Evolutionary conservation across 2,888 invertebrate genomes (phyloP).

Genomic region (Meloe dianella): DNA sequence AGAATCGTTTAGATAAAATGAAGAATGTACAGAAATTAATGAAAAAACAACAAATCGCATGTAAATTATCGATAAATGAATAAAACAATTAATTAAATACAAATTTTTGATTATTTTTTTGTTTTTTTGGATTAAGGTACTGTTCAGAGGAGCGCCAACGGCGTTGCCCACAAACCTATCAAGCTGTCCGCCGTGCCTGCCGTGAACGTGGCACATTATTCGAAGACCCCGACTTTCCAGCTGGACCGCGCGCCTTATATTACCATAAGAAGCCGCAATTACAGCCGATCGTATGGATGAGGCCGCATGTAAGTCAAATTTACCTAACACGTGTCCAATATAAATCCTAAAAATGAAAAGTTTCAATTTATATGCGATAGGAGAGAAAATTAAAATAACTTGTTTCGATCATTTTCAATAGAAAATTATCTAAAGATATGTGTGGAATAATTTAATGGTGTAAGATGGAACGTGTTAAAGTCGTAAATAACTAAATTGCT

Average conservation of each 20-base stretch:
- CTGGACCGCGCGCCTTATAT: slow-evolving; percentile 63
- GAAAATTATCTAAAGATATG: neutral
- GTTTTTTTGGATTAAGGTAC: slow-evolving; percentile 56
- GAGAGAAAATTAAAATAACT: neutral
- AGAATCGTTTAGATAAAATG: neutral
- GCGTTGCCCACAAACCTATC: slow-evolving; percentile 57
- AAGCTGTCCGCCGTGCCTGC: slow-evolving; percentile 62
- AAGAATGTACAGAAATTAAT: neutral
- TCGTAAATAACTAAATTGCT: slow-evolving; percentile 2
- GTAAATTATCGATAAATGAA: neutral
- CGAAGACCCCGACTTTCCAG: slow-evolving; percentile 69
- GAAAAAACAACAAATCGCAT: neutral
- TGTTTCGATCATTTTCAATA: slow-evolving; percentile 6
- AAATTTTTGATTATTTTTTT: slow-evolving; percentile 4
- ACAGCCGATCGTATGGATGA: slow-evolving; percentile 68
- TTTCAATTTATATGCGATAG: neutral
- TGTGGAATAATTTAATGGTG: slow-evolving; percentile 27
- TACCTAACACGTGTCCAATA: neutral
- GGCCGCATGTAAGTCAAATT: slow-evolving; percentile 68
- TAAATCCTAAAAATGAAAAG: neutral
- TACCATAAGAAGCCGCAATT: slow-evolving; percentile 65
- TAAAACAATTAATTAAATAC: neutral
- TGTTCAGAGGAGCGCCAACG: slow-evolving; percentile 62
- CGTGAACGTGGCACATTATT: slow-evolving; percentile 65
- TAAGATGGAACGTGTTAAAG: slow-evolving; percentile 10